Base-by-base conservation (phyloP, 2,888 invertebrate species). In the Dysmachus trigonus region DNA sequence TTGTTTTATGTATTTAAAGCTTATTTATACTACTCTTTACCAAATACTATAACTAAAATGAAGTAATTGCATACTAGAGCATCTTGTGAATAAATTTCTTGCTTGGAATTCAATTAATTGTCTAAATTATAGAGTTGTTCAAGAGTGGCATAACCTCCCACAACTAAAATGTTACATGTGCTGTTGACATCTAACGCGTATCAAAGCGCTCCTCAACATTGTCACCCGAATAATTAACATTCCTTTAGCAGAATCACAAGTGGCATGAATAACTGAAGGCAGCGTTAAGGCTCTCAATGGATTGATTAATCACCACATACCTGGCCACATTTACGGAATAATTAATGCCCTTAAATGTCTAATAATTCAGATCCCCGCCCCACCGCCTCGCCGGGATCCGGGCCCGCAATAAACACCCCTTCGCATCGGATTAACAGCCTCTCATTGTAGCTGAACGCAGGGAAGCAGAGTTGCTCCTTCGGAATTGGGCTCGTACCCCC, bases 281-380 rank as follows among this genome's bases (percentile, higher is more conserved):
- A 41, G 15, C 15, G 7, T 30, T 31, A 51, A 30, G 18, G 15
- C 31, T 30, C 41, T 79, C 79, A 79, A 79, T 79, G 47, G 51
- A 51, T 47, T 79, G 47, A 79, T 79, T 79, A 79, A 79, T 79
- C 30, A 31, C 51, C 47, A 27, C 79, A 79, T 79, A 27, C 51
- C 47, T 79, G 79, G 30, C 15, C 47, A 47, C 79, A 79, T 30
- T 77, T 15, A 79, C 31, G 51, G 47, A 31, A 51, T 51, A 79
- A 79, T 79, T 79, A 47, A 79, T 79, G 27, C 35, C n/a, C 79
- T 30, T 79, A 79, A 79, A 79, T 79, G 41, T 31, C 51, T 47
- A 79, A 79, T 51, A 41, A 79, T 79, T 79, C 47, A 79, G 38
- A 18, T 10, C 51, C 51, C 30, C 10, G 5, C 10, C 41, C 47